phyloP scores from a whole-genome alignment of 2,797 vertebrate species.

The Tokudaia tokunoshimensis region DNA sequence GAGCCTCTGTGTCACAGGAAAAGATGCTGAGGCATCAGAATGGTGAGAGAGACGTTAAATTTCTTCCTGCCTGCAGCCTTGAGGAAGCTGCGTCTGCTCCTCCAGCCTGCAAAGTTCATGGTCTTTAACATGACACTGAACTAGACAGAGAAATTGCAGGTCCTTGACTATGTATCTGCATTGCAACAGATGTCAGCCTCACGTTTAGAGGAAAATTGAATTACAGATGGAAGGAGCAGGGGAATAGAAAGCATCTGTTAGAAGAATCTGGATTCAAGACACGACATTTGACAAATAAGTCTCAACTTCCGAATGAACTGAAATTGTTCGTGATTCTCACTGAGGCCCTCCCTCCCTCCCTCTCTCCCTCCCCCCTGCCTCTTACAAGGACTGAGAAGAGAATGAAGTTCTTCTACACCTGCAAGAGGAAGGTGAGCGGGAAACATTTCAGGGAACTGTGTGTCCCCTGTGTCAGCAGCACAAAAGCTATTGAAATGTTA shows the following conservation, averaged over 20 bases:
- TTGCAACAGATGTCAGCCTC: constrained; percentile 81
- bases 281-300: constrained; percentile 80
- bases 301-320: constrained; percentile 71
- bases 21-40: constrained; percentile 79
- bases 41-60: constrained; percentile 70
- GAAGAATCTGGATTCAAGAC: constrained; percentile 76
- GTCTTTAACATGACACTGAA: constrained; percentile 71
- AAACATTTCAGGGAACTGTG: constrained; percentile 49
- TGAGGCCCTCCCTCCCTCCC: background rate
- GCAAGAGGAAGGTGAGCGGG: constrained; percentile 38
- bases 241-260: constrained; percentile 78
- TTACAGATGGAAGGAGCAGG: constrained; percentile 80
- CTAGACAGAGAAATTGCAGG: constrained; percentile 77
- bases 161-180: constrained; percentile 75
- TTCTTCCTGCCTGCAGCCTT: constrained; percentile 58
- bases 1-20: constrained; percentile 65
- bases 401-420: background rate
- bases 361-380: background rate
- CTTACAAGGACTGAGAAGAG: background rate
- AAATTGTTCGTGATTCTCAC: constrained; percentile 55
- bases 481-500: constrained; percentile 55
- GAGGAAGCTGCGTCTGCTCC: constrained; percentile 27
- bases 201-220: constrained; percentile 77
- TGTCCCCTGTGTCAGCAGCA: background rate
- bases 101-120: constrained; percentile 62